Evolutionary conservation across 2,797 vertebrate species (phyloP), one percentile per base, ranked within the genome.

Genomic region (Gallinago nigripennis): DNA sequence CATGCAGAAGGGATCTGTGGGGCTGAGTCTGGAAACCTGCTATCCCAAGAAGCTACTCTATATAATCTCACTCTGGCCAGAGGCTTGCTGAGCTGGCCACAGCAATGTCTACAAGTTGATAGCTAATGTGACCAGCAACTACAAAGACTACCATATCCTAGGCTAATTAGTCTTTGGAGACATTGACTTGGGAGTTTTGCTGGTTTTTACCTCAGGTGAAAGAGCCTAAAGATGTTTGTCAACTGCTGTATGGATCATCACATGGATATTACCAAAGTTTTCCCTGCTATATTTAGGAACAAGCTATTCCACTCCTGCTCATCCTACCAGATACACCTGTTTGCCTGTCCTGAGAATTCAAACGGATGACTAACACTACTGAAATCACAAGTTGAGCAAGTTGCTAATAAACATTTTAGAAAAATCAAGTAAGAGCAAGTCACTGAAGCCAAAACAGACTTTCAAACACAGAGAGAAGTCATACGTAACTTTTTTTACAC

Each of bases 341-440:
- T 97, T 96, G 94, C 35, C 73, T 77, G 66, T 76, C 69, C 81
- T 95, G 56, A 90, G 82, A 92, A 94, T 81, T 88, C 94, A 77
- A 88, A 86, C 37, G 0, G 25, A 94, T 96, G 88, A 97, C 72
- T 97, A 96, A 97, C 90, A 72, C 82, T 17, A 80, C 83, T 80
- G 72, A 96, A 96, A 95, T 87, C 95, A 95, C 88, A 88, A 50
- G 94, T 76, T 95, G 82, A 96, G 92, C 85, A 97, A 95, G 92
- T 80, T 87, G 82, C 72, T 95, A 95, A 92, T 79, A 73, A 94
- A 92, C 57, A 33, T 90, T 86, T 92, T 91, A 92, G 88, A 92
- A 94, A 97, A 97, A 90, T 91, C 82, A 97, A 91, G 88, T 94
- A 96, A 94, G 43, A 95, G 68, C 96, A 95, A 90, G 90, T 87